Base-by-base conservation (phyloP, 1,140 invertebrate genomes). In the Leptonema lineaticorne region DNA sequence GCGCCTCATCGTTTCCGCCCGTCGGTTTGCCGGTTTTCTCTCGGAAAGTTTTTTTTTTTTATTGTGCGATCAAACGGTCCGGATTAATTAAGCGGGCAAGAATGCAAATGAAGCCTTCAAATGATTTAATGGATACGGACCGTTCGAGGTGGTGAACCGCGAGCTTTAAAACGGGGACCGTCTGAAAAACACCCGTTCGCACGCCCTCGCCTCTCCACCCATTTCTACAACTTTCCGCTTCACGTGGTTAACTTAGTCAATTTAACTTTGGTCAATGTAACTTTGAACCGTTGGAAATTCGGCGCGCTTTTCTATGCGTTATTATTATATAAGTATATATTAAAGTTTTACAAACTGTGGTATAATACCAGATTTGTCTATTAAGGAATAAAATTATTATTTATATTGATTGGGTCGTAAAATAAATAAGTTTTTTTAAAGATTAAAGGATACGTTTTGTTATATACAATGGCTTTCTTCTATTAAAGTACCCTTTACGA, bases 211-310 rank as follows among this genome's bases (percentile, higher is more conserved):
- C 29, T 18, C n/a, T n/a, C n/a, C n/a, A n/a, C n/a, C n/a, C n/a
- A n/a, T n/a, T n/a, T n/a, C n/a, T n/a, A n/a, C n/a, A 62, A 62
- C 28, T 41, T 62, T 62, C 20, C 22, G 28, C 18, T 41, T 29
- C 41, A 37, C 45, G 62, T 50, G 62, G 62, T 64, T 64, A 64
- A 64, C 45, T 64, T 64, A 64, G 62, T 64, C 62, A 64, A 64
- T 64, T 64, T 64, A 64, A 64, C 62, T 64, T n/a, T 64, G 62
- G 62, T 30, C 45, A 64, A 64, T 64, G 62, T 64, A 64, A 64
- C 62, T 64, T 64, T 46, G n/a, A 28, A 64, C 62, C 62, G 62
- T 45, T 24, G 30, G 29, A 63, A 22, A 45, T 63, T 27, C 59
- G 29, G 14, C 2, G 16, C 37, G n/a, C n/a, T n/a, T n/a, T n/a